Conservation (phyloP, 2,797 vertebrate genomes). For the Pipistrellus pygmaeus region DNA sequence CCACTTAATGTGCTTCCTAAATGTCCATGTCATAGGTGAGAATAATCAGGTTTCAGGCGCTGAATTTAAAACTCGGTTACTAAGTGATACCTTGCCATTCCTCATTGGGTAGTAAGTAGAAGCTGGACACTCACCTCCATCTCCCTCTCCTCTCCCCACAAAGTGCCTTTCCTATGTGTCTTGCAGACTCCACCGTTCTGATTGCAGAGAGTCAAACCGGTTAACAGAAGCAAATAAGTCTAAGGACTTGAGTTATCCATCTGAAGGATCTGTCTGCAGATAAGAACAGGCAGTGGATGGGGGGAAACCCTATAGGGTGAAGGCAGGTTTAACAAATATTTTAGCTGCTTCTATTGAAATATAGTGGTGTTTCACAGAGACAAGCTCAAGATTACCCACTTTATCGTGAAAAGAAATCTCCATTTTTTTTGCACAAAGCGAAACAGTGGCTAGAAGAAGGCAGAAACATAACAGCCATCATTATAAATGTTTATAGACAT, state of each 20-base stretch:
- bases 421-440: slow-evolving; percentile 67
- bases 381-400: slow-evolving; percentile 63
- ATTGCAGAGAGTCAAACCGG: background rate
- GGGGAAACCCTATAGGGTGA: background rate
- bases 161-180: background rate
- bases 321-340: slow-evolving; percentile 21
- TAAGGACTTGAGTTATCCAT: background rate
- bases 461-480: slow-evolving; percentile 75
- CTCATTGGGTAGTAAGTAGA: background rate
- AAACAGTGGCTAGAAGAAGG: slow-evolving; percentile 77
- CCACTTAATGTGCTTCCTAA: background rate
- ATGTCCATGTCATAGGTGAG: background rate
- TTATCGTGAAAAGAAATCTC: slow-evolving; percentile 77
- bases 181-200: background rate
- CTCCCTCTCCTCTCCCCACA: rapidly evolving
- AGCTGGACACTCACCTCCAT: background rate
- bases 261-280: background rate
- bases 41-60: background rate
- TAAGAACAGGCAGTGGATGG: background rate
- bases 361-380: background rate
- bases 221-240: background rate
- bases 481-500: slow-evolving; percentile 87
- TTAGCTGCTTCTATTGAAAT: slow-evolving; percentile 6
- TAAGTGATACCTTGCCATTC: background rate
- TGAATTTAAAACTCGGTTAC: background rate